Evolutionary conservation across 1,140 invertebrate species (phyloP).

Genomic region (Solen grandis): DNA sequence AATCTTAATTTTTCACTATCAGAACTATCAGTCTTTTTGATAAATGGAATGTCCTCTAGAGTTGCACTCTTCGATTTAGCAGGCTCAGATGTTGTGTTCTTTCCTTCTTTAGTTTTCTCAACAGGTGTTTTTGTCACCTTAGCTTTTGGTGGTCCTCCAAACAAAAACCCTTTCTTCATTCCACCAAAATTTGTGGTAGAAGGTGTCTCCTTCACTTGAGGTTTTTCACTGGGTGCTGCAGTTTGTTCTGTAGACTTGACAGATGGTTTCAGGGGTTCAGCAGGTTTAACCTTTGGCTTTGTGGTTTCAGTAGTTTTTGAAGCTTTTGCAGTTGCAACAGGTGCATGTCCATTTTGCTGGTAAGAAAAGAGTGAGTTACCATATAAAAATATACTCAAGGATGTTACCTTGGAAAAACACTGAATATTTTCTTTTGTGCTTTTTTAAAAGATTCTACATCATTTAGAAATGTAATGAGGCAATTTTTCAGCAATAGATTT

Average conservation of each 20-base stretch:
- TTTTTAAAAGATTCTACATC: too few species aligned
- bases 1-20: constrained; percentile 52
- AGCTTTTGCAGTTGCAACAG: neutral
- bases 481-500: too few species aligned
- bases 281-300: neutral
- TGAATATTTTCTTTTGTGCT: too few species aligned
- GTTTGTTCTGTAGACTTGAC: neutral
- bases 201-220: neutral
- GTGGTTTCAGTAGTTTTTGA: neutral
- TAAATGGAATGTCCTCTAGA: constrained; percentile 65
- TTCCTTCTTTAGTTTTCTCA: constrained; percentile 25
- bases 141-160: constrained; percentile 56
- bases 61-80: constrained; percentile 15
- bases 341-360: too few species aligned
- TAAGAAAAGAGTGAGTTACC: too few species aligned
- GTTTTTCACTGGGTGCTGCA: constrained; percentile 15
- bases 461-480: too few species aligned
- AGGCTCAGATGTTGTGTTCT: constrained; percentile 28
- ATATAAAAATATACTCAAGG: too few species aligned
- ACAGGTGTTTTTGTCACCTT: constrained; percentile 27
- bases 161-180: constrained; percentile 74
- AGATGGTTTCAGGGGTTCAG: neutral
- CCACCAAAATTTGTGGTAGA: constrained; percentile 68
- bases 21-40: constrained; percentile 61
- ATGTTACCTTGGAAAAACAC: too few species aligned